phyloP scores from a whole-genome alignment of 2,888 invertebrate genomes.

The Pomacea canaliculata region DNA sequence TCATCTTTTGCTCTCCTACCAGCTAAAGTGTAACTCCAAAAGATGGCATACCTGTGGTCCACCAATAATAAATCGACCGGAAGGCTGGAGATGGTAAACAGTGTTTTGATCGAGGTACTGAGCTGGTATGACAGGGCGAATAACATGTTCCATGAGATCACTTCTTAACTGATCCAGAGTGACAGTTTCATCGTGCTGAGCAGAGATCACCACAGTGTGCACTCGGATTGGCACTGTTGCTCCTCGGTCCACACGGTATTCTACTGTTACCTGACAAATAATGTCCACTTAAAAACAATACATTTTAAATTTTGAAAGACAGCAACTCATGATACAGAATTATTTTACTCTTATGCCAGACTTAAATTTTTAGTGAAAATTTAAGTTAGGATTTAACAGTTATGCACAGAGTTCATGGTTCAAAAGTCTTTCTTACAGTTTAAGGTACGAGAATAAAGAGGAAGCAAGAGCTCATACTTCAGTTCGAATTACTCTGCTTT shows the following conservation, averaged over 20 bases:
- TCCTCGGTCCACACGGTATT: slow-evolving; percentile 90
- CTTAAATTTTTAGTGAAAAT: too few relatives aligned
- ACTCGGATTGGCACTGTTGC: slow-evolving; percentile 93
- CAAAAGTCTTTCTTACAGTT: too few relatives aligned
- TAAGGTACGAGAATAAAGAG: too few relatives aligned
- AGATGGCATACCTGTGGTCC: slow-evolving; percentile 85
- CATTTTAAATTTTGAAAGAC: too few relatives aligned
- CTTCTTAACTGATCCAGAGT: slow-evolving; percentile 83
- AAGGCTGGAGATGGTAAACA: slow-evolving; percentile 94
- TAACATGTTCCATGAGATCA: slow-evolving; percentile 88
- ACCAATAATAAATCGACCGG: slow-evolving; percentile 93
- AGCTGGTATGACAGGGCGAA: slow-evolving; percentile 87
- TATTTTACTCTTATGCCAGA: too few relatives aligned
- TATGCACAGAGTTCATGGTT: too few relatives aligned
- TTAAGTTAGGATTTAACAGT: too few relatives aligned
- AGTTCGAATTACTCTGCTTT: too few relatives aligned
- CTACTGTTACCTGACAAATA: slow-evolving; percentile 86
- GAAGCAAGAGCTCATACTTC: too few relatives aligned
- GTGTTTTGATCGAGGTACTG: slow-evolving; percentile 91
- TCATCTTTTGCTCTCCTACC: too few relatives aligned
- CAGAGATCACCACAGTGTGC: slow-evolving; percentile 96
- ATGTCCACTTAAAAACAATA: background rate
- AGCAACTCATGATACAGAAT: too few relatives aligned
- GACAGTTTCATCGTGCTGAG: slow-evolving; percentile 95
- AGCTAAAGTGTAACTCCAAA: too few relatives aligned